These are phyloP conservation scores for Hydrotaea diabolus DNA, from an alignment of 2,888 invertebrate species.

Conservation along the genomic window DNA sequence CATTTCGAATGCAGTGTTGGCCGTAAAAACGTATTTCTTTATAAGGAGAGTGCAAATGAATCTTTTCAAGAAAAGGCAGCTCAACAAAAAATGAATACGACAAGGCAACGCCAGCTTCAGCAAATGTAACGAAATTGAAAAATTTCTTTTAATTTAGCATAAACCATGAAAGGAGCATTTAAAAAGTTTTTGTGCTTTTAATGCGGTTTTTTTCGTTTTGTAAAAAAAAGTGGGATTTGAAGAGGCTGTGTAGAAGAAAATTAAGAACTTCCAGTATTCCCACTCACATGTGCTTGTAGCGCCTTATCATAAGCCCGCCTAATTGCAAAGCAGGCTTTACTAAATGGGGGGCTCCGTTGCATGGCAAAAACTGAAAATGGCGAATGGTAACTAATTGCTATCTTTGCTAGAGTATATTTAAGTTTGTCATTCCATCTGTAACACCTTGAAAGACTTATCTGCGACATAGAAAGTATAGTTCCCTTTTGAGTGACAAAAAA, in stretches of 20 bases:
- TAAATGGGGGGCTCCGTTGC: background rate
- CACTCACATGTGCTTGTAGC: conserved; percentile 31
- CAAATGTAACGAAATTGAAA: conserved; percentile 72
- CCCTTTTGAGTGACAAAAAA: no score
- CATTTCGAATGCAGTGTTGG: conserved; percentile 69
- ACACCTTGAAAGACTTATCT: no score
- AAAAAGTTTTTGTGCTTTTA: conserved; percentile 48
- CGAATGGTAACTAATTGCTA: no score
- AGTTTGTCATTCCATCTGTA: no score
- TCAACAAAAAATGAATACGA: background rate
- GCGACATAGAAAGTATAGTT: no score
- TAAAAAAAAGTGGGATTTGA: conserved; percentile 38
- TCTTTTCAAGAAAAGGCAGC: conserved; percentile 33
- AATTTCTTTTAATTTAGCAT: conserved; percentile 76
- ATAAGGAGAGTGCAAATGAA: conserved; percentile 56
- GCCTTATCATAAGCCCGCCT: conserved; percentile 5
- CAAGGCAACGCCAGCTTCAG: conserved; percentile 44
- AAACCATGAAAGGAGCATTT: conserved; percentile 72
- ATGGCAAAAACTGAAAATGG: no score
- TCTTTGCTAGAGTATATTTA: no score
- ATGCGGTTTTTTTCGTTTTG: conserved; percentile 42
- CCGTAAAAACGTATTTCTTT: conserved; percentile 34
- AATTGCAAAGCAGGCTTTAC: background rate
- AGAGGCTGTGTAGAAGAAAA: conserved; percentile 54
- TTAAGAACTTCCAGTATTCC: conserved; percentile 49